These are phyloP conservation scores for Sardinella longiceps DNA, from an alignment of 2,797 vertebrate genomes.

Conservation along the genomic window DNA sequence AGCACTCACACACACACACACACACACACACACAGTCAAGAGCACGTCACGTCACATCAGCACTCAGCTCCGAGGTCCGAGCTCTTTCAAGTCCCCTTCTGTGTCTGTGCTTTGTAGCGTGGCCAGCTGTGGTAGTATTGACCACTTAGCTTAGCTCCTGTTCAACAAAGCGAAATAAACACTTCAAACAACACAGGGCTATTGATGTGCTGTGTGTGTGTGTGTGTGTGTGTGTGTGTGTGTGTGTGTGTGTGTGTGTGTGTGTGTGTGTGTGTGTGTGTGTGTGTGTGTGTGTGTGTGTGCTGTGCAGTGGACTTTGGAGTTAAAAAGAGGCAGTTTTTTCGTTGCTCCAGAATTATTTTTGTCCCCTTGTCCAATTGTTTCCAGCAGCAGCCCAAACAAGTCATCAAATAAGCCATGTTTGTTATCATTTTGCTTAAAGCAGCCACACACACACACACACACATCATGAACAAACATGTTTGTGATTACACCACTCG, in stretches of 20 bases:
- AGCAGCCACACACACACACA: background rate
- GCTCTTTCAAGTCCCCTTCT: background rate
- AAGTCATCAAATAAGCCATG: background rate
- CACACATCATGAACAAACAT: background rate
- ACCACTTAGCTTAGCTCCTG: background rate
- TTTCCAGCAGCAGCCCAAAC: background rate
- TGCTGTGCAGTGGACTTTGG: background rate
- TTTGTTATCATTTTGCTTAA: background rate
- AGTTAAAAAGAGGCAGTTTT: no score
- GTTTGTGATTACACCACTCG: background rate
- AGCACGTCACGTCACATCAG: no score
- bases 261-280: background rate
- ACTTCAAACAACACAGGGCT: no score
- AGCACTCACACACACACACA: no score
- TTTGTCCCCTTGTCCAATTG: background rate
- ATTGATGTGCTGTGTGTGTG: background rate
- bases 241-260: background rate
- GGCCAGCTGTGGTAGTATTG: background rate
- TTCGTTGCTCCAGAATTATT: background rate
- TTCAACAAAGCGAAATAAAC: background rate
- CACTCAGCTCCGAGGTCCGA: no score
- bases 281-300: background rate
- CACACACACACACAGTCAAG: no score
- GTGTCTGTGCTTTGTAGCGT: background rate
- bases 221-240: no score